A percentile compares a stretch with the other conserved stretches of the same genome.
Evolutionary conservation across 2,888 invertebrate genomes (phyloP).

Genomic region (Philereme vetulata): DNA sequence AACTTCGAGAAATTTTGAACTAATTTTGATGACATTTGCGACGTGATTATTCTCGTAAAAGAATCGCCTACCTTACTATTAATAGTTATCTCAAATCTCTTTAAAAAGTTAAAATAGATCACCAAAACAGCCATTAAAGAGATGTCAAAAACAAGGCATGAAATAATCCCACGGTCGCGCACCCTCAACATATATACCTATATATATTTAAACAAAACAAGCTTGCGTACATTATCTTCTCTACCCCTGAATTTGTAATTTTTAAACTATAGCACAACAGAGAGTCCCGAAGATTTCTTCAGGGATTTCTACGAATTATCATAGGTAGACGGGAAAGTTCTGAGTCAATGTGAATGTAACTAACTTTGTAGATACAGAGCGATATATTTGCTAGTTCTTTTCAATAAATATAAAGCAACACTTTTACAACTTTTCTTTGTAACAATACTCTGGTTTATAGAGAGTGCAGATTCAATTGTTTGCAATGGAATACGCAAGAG

Average conservation of each 20-base stretch:
- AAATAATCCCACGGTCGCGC: slow-evolving; percentile 44
- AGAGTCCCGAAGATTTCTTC: slow-evolving; percentile 11
- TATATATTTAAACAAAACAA: slow-evolving; percentile 46
- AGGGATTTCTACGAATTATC: slow-evolving; percentile 1
- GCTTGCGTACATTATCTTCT: slow-evolving; percentile 32
- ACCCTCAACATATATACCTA: slow-evolving; percentile 44
- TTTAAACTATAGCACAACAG: slow-evolving; percentile 6
- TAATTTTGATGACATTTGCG: not conserved
- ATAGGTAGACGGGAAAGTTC: not conserved
- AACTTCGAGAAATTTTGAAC: not conserved
- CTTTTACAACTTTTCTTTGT: no score
- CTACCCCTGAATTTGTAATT: slow-evolving; percentile 23
- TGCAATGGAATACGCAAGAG: no score
- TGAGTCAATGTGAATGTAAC: not conserved
- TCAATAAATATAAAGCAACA: no score
- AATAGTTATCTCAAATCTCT: no score
- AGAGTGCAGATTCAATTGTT: no score
- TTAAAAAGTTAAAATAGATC: not conserved
- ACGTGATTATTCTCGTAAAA: not conserved
- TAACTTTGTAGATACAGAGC: not conserved
- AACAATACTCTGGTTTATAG: no score
- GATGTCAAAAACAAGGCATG: slow-evolving; percentile 15
- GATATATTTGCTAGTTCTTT: not conserved
- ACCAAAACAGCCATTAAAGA: not conserved
- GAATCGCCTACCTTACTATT: no score